These are phyloP conservation scores for Geodia barretti DNA, from an alignment of 37 sponge, comb jelly and placozoan species.

Conservation along the genomic window DNA sequence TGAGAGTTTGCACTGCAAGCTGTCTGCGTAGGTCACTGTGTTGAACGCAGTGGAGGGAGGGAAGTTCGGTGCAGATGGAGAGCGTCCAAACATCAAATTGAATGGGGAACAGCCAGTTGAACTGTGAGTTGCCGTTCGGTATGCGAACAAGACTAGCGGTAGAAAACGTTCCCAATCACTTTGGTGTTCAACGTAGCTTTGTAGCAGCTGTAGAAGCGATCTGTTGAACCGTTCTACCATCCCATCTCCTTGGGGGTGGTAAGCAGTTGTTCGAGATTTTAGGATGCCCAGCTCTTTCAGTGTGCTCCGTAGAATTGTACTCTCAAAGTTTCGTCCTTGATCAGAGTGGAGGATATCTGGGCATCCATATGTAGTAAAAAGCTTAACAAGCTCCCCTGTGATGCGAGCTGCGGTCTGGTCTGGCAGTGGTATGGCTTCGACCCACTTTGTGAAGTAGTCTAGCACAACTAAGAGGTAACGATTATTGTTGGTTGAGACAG, in stretches of 20 bases:
- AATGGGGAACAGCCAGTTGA: slow-evolving; percentile 54
- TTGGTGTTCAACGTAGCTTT: slow-evolving; percentile 35
- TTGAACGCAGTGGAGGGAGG: slow-evolving; percentile 12
- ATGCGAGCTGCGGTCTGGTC: slow-evolving; percentile 47
- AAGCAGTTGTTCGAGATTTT: slow-evolving; percentile 43
- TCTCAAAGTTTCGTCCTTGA: slow-evolving; percentile 71
- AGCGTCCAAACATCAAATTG: slow-evolving; percentile 56
- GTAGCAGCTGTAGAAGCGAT: slow-evolving; percentile 45
- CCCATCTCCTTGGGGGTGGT: slow-evolving; percentile 67
- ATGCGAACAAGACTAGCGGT: slow-evolving; percentile 54
- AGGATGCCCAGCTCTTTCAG: slow-evolving; percentile 44
- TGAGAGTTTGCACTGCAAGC: slow-evolving; percentile 29
- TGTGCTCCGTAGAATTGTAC: slow-evolving; percentile 12
- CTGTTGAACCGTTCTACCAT: slow-evolving; percentile 74
- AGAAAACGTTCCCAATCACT: slow-evolving; percentile 65
- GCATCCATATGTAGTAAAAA: slow-evolving; percentile 19
- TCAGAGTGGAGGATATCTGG: slow-evolving; percentile 56
- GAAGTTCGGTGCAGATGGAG: not conserved
- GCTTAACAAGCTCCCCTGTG: slow-evolving; percentile 8
- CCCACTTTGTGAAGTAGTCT: slow-evolving; percentile 70
- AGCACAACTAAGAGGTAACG: slow-evolving; percentile 46
- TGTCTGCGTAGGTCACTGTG: slow-evolving; percentile 20
- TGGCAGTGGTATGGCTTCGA: slow-evolving; percentile 51
- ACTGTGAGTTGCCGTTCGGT: slow-evolving; percentile 46
- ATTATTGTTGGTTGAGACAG: slow-evolving; percentile 43